Evolutionary conservation across 2,113 vertebrate genomes (phyloP).

Genomic region (Limnothrissa miodon): DNA sequence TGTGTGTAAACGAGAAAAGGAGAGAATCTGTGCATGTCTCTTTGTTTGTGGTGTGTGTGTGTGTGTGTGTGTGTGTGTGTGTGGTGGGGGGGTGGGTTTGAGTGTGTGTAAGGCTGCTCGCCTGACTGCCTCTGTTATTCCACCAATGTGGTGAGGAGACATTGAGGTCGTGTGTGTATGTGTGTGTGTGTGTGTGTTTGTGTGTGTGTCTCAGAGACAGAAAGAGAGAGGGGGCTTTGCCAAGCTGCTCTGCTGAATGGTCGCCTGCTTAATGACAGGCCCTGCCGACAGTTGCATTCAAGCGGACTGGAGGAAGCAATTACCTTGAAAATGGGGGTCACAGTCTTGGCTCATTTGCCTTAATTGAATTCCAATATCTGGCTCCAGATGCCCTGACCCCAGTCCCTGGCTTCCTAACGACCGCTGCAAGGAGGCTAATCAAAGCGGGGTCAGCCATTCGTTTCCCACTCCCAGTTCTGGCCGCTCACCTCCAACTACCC

Average conservation of each 20-base stretch:
- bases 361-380: constrained; percentile 85
- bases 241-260: constrained; percentile 57
- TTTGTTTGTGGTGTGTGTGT: not conserved
- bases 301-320: constrained; percentile 77
- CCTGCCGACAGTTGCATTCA: constrained; percentile 57
- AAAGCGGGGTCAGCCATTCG: constrained; percentile 50
- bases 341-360: constrained; percentile 75
- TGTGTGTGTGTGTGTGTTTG: constrained; percentile 21
- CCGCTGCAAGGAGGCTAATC: constrained; percentile 62
- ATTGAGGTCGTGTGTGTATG: constrained; percentile 32
- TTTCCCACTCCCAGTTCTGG: constrained; percentile 34
- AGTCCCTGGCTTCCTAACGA: constrained; percentile 60
- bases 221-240: constrained; percentile 37
- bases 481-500: constrained; percentile 33
- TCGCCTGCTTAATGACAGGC: constrained; percentile 69
- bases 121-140: constrained; percentile 36
- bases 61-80: not conserved
- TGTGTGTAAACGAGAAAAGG: constrained; percentile 21
- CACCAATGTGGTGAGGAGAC: constrained; percentile 29
- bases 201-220: constrained; percentile 30
- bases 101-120: constrained; percentile 29
- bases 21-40: not conserved
- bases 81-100: constrained; percentile 12
- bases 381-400: constrained; percentile 71
- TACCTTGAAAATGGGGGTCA: constrained; percentile 79